phyloP scores from a whole-genome alignment of 2,888 invertebrate genomes.

The Dicyrtoma fusca region DNA sequence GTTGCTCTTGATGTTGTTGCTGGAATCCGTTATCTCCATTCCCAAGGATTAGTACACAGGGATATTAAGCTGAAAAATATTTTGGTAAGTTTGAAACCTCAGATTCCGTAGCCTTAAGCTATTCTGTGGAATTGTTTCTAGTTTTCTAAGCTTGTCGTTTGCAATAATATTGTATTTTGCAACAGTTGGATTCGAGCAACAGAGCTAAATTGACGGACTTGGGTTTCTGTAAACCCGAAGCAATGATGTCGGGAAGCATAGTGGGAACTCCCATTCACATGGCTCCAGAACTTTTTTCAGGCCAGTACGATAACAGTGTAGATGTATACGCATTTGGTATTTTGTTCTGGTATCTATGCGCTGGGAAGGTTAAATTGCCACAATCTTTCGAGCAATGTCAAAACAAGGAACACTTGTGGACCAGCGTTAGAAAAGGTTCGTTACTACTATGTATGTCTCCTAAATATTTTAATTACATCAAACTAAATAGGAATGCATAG shows the following conservation, averaged over 20 bases:
- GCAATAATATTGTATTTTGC: constrained; percentile 38
- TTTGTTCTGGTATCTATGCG: constrained; percentile 87
- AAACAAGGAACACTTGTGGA: constrained; percentile 86
- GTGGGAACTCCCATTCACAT: constrained; percentile 89
- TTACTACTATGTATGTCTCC: no score
- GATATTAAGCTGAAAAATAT: constrained; percentile 91
- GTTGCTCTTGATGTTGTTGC: constrained; percentile 82
- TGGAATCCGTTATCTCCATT: constrained; percentile 85
- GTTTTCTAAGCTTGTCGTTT: no score
- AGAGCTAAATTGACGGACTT: constrained; percentile 83
- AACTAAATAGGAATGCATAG: not conserved
- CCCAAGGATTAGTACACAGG: constrained; percentile 82
- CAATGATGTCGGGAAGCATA: constrained; percentile 86
- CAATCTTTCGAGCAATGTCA: constrained; percentile 79
- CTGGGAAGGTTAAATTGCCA: constrained; percentile 78
- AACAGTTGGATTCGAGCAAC: constrained; percentile 69
- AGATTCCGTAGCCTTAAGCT: no score
- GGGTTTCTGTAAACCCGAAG: constrained; percentile 87
- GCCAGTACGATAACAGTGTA: constrained; percentile 79
- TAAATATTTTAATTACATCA: not conserved
- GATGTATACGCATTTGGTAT: constrained; percentile 91
- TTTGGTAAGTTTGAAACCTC: no score
- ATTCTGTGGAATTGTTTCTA: no score
- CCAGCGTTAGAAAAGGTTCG: constrained; percentile 76
- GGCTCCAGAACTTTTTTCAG: constrained; percentile 84